These are phyloP conservation scores for Semnornis frantzii DNA, from an alignment of 2,113 vertebrate genomes.

Conservation along the genomic window DNA sequence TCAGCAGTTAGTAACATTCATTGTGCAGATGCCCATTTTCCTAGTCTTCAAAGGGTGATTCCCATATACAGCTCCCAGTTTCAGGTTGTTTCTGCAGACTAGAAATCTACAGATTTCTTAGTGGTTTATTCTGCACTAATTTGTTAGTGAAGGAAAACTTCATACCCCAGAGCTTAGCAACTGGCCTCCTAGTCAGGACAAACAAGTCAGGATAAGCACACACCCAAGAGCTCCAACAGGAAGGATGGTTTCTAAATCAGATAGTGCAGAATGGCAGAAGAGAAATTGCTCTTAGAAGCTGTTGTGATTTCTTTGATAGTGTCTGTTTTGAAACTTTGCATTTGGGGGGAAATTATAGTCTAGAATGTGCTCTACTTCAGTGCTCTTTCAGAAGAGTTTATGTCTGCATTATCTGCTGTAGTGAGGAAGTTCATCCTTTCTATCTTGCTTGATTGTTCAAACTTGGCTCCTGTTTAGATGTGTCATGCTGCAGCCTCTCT, in stretches of 20 bases:
- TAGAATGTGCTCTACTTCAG: fast-evolving
- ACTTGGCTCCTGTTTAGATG: constrained; percentile 26
- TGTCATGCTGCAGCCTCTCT: not conserved
- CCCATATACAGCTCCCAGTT: not conserved
- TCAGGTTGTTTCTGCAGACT: not conserved
- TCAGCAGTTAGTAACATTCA: not conserved
- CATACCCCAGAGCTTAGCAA: not conserved
- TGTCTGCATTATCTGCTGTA: not conserved
- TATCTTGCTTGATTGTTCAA: not conserved
- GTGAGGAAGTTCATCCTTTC: not conserved
- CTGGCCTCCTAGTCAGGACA: not conserved
- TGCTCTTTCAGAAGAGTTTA: not conserved
- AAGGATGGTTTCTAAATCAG: not conserved
- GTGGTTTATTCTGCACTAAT: not conserved
- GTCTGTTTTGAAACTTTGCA: not conserved
- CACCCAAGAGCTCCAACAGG: not conserved
- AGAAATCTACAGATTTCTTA: not conserved
- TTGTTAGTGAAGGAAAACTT: not conserved
- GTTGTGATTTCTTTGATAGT: not conserved
- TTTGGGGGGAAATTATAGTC: not conserved
- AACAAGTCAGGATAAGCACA: not conserved
- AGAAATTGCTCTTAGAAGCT: not conserved
- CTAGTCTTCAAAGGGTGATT: not conserved
- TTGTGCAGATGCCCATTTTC: not conserved
- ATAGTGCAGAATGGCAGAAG: not conserved